Percentiles rank a stretch among this genome's conserved stretches.
phyloP scores from a whole-genome alignment of 2,113 vertebrate species.

The Callipepla squamata region DNA sequence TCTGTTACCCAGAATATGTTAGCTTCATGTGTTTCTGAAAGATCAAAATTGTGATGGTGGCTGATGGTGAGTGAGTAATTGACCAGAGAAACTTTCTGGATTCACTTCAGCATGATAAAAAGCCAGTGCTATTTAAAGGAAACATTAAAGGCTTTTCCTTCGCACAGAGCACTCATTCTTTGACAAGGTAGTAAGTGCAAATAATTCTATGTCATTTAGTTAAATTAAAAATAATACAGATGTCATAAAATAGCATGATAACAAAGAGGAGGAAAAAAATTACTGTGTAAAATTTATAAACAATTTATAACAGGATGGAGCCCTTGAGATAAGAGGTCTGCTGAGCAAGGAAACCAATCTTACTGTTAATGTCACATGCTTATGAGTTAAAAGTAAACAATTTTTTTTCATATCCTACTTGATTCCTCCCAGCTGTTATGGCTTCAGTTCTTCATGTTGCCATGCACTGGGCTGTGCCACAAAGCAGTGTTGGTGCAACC shows the following conservation, averaged over 20 bases:
- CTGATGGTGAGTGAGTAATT: slow-evolving; percentile 41
- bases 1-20: slow-evolving; percentile 30
- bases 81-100: slow-evolving; percentile 40
- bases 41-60: not conserved
- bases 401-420: not conserved
- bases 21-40: slow-evolving; percentile 29
- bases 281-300: slow-evolving; percentile 12
- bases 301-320: not conserved
- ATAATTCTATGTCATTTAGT: slow-evolving; percentile 43
- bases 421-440: not conserved
- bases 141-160: slow-evolving; percentile 35
- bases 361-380: not conserved
- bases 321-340: not conserved
- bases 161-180: slow-evolving; percentile 35
- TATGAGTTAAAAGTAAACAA: slow-evolving; percentile 8
- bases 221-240: slow-evolving; percentile 32
- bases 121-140: slow-evolving; percentile 14
- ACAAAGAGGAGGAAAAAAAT: not conserved
- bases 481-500: not conserved
- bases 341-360: not conserved
- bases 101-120: slow-evolving; percentile 30
- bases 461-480: not conserved
- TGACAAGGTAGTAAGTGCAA: slow-evolving; percentile 32
- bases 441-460: fast-evolving
- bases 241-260: slow-evolving; percentile 18